Evolutionary conservation across 1,140 invertebrate species (phyloP).

Genomic region (Bombus impatiens): DNA sequence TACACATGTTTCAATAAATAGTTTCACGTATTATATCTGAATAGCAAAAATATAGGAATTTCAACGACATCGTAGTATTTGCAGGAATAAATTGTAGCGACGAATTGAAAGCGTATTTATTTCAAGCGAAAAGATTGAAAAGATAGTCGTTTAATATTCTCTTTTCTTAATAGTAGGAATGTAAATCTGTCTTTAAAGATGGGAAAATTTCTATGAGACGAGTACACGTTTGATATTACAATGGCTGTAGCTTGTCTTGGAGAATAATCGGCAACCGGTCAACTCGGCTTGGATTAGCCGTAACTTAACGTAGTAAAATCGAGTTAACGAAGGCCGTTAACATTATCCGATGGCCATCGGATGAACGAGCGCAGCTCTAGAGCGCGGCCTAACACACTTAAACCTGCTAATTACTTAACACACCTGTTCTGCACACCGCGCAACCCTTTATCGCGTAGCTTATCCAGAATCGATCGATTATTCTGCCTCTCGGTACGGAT

Average conservation of each 20-base stretch:
- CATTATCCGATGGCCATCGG: slow-evolving; percentile 19
- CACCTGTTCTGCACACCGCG: slow-evolving; percentile 3
- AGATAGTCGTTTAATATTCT: not conserved
- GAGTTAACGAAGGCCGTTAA: slow-evolving; percentile 50
- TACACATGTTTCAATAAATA: no score
- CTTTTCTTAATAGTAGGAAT: not conserved
- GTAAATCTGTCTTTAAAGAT: not conserved
- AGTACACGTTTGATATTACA: not conserved
- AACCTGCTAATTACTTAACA: slow-evolving; percentile 50
- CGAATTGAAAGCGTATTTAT: no score
- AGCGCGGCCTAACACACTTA: slow-evolving; percentile 11
- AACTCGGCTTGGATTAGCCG: slow-evolving; percentile 9
- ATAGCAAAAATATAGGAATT: no score
- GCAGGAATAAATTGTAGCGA: no score
- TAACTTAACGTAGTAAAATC: slow-evolving; percentile 46
- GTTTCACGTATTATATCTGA: no score
- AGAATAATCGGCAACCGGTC: not conserved
- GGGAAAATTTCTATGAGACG: not conserved
- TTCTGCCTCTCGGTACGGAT: not conserved
- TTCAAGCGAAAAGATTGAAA: no score
- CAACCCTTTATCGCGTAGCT: slow-evolving; percentile 15
- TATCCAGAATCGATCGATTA: slow-evolving; percentile 42
- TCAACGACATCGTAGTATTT: no score
- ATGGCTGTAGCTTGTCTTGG: not conserved
- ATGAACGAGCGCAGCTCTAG: slow-evolving; percentile 6